Evolutionary conservation across 1,140 invertebrate species (phyloP).

Genomic region (Acromyrmex echinatior): DNA sequence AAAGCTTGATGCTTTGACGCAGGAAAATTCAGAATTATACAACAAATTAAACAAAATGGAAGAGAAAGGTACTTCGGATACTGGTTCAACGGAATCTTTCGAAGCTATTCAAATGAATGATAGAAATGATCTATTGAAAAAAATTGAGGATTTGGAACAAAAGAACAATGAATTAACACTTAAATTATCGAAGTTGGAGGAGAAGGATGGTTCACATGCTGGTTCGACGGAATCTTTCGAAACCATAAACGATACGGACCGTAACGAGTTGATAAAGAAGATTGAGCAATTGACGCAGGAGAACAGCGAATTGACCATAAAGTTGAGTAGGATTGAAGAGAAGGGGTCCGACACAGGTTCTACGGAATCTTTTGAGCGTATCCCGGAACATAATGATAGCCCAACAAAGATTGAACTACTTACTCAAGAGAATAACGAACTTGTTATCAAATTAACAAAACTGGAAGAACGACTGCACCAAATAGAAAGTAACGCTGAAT

Average conservation of each 20-base stretch:
- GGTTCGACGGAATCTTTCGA: constrained; percentile 81
- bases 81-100: constrained; percentile 80
- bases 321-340: constrained; percentile 87
- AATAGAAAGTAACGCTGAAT: constrained; percentile 43
- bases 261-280: constrained; percentile 89
- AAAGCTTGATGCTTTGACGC: constrained; percentile 86
- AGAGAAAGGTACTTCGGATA: constrained; percentile 85
- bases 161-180: constrained; percentile 86
- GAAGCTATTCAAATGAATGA: constrained; percentile 84
- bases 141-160: constrained; percentile 89
- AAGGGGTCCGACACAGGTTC: constrained; percentile 87
- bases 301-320: constrained; percentile 87
- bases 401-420: constrained; percentile 90
- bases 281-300: constrained; percentile 89
- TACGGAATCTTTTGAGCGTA: constrained; percentile 85
- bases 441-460: constrained; percentile 87
- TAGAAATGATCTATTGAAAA: constrained; percentile 89
- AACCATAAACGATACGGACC: constrained; percentile 77
- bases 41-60: constrained; percentile 87
- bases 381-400: constrained; percentile 86
- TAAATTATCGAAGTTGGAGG: constrained; percentile 75
- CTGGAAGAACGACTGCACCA: constrained; percentile 80
- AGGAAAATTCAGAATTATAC: constrained; percentile 87
- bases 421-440: constrained; percentile 88
- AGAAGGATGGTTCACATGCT: constrained; percentile 76